These are phyloP conservation scores for Corvus hawaiiensis DNA, from an alignment of 2,113 vertebrate genomes.

Conservation along the genomic window DNA sequence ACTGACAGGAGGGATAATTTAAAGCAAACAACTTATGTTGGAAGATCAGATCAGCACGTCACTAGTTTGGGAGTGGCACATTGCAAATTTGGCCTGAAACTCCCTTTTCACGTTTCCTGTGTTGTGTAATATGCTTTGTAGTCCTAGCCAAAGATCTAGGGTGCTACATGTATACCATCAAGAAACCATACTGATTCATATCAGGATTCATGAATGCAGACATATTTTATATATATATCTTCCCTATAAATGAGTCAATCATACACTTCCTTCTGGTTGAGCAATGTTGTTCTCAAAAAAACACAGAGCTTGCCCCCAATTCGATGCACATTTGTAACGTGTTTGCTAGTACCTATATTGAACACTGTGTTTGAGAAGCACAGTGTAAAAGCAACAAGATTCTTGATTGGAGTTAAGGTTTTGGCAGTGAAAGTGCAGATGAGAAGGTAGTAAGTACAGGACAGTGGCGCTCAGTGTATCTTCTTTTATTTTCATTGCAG, in stretches of 20 bases:
- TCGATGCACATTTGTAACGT: neutral
- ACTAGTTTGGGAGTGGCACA: constrained; percentile 32
- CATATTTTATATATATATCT: neutral
- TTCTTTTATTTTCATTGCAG: neutral
- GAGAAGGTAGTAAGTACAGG: neutral
- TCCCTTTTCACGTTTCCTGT: constrained; percentile 36
- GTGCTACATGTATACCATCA: neutral
- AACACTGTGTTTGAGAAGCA: neutral
- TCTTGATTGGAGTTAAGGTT: neutral
- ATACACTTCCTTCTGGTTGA: neutral
- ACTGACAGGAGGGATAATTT: constrained; percentile 15
- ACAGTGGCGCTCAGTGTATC: neutral
- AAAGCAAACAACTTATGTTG: constrained; percentile 22
- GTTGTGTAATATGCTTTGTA: constrained; percentile 46
- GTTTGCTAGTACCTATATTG: neutral
- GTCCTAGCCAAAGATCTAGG: constrained; percentile 26
- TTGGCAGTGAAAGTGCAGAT: neutral
- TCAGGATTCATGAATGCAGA: constrained; percentile 13
- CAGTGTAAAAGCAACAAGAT: neutral
- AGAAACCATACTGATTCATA: neutral
- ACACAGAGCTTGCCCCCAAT: neutral
- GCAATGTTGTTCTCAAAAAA: neutral
- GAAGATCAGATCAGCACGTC: constrained; percentile 47
- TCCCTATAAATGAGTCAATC: constrained; percentile 6
- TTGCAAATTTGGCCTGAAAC: constrained; percentile 33